phyloP scores from a whole-genome alignment of 1,140 invertebrate genomes.

The Antheraea pernyi region DNA sequence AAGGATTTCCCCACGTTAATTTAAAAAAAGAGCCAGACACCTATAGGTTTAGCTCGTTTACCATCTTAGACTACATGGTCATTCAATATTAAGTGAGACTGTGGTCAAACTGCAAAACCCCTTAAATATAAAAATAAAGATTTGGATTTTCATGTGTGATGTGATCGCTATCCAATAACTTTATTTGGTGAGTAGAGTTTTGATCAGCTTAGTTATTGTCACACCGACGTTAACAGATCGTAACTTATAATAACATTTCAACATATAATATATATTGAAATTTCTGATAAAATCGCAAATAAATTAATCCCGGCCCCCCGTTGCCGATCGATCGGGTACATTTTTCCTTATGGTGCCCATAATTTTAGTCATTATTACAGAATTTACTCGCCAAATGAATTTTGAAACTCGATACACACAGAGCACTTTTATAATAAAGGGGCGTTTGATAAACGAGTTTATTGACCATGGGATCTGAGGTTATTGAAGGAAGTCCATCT shows the following conservation, averaged over 20 bases:
- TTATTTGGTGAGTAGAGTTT: too few relatives aligned
- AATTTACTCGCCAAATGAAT: background rate
- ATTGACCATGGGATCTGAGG: conserved; percentile 1
- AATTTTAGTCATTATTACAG: background rate
- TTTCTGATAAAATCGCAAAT: background rate
- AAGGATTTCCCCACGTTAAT: too few relatives aligned
- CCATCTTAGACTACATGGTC: too few relatives aligned
- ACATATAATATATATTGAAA: background rate
- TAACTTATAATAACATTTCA: background rate
- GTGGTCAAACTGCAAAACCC: too few relatives aligned
- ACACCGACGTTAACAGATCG: too few relatives aligned
- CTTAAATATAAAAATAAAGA: too few relatives aligned
- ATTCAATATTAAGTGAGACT: too few relatives aligned
- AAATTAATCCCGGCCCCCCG: background rate
- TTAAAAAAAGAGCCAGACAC: too few relatives aligned
- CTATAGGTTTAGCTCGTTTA: too few relatives aligned
- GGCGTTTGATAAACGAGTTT: conserved; percentile 8
- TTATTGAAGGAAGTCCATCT: background rate
- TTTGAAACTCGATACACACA: background rate
- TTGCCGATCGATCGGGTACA: background rate
- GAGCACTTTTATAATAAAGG: background rate
- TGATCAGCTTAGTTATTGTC: too few relatives aligned
- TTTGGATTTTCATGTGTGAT: too few relatives aligned
- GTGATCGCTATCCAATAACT: too few relatives aligned
- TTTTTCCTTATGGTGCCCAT: background rate